A percentile compares a stretch with the other conserved stretches of the same genome.
Evolutionary conservation across 2,888 invertebrate species (phyloP).

Genomic region (Nymphalis polychloros): DNA sequence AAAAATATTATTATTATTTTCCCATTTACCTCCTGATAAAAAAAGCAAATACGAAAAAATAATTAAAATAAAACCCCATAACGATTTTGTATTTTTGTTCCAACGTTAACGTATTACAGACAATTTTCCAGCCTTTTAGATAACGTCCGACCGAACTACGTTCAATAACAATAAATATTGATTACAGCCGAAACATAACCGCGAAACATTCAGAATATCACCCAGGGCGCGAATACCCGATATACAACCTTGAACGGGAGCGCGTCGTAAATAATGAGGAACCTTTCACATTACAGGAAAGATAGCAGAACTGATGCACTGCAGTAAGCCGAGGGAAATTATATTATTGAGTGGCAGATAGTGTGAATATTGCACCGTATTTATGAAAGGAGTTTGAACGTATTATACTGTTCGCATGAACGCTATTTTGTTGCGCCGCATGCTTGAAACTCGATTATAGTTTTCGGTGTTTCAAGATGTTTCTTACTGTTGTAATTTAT

Average conservation of each 20-base stretch:
- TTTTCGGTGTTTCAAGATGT: not conserved
- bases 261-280: conserved; percentile 39
- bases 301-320: conserved; percentile 24
- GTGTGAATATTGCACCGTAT: not conserved
- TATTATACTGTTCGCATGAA: not conserved
- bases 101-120: conserved; percentile 16
- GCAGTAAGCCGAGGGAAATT: conserved; percentile 18
- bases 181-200: conserved; percentile 41
- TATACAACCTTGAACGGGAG: conserved; percentile 2
- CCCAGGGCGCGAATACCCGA: conserved; percentile 24
- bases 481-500: not conserved
- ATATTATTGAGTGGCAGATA: conserved; percentile 13
- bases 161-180: conserved; percentile 50
- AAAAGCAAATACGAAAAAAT: too few relatives aligned
- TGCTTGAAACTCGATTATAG: not conserved
- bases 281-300: conserved; percentile 21
- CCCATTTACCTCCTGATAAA: too few relatives aligned
- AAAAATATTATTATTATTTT: too few relatives aligned
- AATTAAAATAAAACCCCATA: not conserved
- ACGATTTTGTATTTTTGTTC: conserved; percentile 14
- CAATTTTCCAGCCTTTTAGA: conserved; percentile 37
- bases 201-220: conserved; percentile 37
- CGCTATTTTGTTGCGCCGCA: not conserved
- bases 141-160: conserved; percentile 41
- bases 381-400: not conserved